Evolutionary conservation across 2,797 vertebrate genomes (phyloP), one percentile per base, ranked within the genome.

Genomic region (Pagetopsis macropterus): DNA sequence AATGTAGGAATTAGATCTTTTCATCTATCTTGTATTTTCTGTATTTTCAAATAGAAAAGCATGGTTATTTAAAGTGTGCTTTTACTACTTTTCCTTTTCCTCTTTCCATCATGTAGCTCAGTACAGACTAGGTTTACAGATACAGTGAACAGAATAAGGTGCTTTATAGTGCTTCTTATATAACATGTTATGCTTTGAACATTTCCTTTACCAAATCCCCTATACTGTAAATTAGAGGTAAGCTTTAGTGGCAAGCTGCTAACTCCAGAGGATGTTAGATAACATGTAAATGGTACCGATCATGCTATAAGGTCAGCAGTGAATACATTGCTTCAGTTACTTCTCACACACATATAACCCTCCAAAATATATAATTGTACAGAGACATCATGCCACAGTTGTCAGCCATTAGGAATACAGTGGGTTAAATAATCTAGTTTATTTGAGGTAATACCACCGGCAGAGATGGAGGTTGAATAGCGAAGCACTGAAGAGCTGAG

Each of bases 131-230:
- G 19, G 37, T 37, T 19, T 23, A 23, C 46, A 65, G 46, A 56
- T 45, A 27, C 40, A 50, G 48, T 69, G 40, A 73, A 44, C 72
- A 73, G 46, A 70, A 73, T 72, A 15, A 76, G 70, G 70, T 10
- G 21, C 62, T 55, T 65, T 27, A 64, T 43, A 43, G 60, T 43
- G 44, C 48, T 66, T 75, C 40, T 89, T 90, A 91, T 54, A 48
- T 85, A 92, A 90, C 81, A 80, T 59, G 56, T 77, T 75, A 72
- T 78, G 74, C 80, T 82, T 71, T 84, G 65, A 84, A 74, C 50
- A 76, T 80, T 84, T 88, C 73, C 76, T 88, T 82, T 60, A 62
- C 72, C 72, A 91, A 91, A 92, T 90, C 85, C 84, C 50, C 62
- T 77, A 83, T 90, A 27, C 27, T 27, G 27, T 27, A 87, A 84